phyloP scores from a whole-genome alignment of 2,113 vertebrate genomes.

The Paradoxurus hermaphroditus region DNA sequence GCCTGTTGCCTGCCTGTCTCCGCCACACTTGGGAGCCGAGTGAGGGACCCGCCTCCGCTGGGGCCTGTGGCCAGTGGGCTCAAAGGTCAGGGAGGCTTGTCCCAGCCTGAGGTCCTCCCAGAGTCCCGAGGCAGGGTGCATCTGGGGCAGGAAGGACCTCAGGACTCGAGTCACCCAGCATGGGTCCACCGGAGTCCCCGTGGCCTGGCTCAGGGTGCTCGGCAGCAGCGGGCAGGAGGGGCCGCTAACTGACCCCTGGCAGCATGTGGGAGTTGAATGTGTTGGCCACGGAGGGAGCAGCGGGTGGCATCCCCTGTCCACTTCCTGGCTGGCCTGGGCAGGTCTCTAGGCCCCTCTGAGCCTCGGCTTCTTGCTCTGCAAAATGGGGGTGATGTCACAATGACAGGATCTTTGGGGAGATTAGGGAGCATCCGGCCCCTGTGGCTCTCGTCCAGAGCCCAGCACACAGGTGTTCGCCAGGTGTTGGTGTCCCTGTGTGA shows the following conservation, averaged over 20 bases:
- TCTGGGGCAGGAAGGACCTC: neutral
- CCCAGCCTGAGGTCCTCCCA: neutral
- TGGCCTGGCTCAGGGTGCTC: neutral
- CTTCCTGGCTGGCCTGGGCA: neutral
- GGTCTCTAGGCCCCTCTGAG: neutral
- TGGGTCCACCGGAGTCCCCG: accelerated
- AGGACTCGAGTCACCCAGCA: no score
- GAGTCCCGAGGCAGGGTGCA: neutral
- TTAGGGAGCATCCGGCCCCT: neutral
- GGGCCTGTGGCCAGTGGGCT: neutral
- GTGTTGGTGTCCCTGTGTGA: neutral
- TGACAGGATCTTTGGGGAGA: accelerated
- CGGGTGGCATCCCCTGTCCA: accelerated
- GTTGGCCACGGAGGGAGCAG: accelerated
- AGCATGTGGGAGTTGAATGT: accelerated
- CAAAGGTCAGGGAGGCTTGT: neutral
- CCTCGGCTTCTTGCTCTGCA: neutral
- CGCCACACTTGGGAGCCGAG: neutral
- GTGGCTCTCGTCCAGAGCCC: neutral
- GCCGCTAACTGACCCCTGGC: accelerated
- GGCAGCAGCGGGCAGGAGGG: no score
- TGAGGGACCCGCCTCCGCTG: neutral
- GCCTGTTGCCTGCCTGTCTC: neutral
- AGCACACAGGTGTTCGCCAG: neutral
- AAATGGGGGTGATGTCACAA: neutral